These are phyloP conservation scores for Halocynthia roretzi DNA, from an alignment of 23 tunicate species.

Conservation along the genomic window DNA sequence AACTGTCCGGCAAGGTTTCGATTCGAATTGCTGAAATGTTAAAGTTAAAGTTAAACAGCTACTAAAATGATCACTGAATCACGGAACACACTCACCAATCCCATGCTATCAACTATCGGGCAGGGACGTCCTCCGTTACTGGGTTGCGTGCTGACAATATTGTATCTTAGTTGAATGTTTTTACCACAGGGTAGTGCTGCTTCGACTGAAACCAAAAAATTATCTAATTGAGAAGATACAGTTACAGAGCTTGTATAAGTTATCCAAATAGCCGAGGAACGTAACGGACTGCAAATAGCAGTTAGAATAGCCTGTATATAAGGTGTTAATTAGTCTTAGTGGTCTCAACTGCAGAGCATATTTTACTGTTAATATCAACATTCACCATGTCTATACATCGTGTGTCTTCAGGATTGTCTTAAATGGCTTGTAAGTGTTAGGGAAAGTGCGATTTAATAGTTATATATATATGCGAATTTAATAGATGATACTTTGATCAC, in stretches of 20 bases:
- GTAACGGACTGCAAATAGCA: background rate
- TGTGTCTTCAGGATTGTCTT: too few species aligned
- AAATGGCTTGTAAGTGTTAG: too few species aligned
- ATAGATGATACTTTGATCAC: too few species aligned
- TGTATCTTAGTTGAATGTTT: constrained; percentile 21
- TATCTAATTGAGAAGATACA: too few species aligned
- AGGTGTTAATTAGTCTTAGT: too few species aligned
- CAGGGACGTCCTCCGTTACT: constrained; percentile 53
- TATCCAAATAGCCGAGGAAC: too few species aligned
- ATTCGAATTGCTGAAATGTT: constrained; percentile 34
- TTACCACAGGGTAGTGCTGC: constrained; percentile 41
- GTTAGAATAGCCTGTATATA: background rate
- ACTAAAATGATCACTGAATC: background rate
- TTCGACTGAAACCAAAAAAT: background rate
- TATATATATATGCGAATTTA: too few species aligned
- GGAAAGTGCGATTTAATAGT: too few species aligned
- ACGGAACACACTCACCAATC: constrained; percentile 6
- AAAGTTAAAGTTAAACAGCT: background rate
- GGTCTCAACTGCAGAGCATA: too few species aligned
- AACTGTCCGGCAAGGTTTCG: constrained; percentile 26
- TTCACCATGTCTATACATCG: too few species aligned
- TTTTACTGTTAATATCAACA: too few species aligned
- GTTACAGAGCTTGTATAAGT: too few species aligned
- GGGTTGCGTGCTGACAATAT: constrained; percentile 11
- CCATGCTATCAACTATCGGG: constrained; percentile 30